Conservation (phyloP, 2,888 invertebrate genomes). For the Melolontha melolontha region DNA sequence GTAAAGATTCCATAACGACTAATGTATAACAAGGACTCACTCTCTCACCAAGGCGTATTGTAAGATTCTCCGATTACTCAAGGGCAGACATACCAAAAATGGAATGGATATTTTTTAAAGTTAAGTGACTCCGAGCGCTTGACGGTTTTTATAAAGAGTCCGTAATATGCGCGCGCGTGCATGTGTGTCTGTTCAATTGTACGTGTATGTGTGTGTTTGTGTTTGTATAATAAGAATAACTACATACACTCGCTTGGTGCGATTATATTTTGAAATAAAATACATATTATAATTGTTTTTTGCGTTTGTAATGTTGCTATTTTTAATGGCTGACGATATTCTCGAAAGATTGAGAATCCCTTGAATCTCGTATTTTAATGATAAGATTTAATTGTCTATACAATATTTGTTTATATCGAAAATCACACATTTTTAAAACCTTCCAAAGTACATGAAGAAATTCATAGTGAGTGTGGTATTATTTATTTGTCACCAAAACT, state of each 20-base stretch:
- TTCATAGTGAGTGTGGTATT: no score
- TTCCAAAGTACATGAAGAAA: no score
- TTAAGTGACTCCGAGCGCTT: constrained; percentile 58
- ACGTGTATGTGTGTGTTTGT: neutral
- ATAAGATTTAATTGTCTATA: neutral
- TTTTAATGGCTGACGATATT: constrained; percentile 17
- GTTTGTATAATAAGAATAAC: neutral
- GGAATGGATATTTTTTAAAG: constrained; percentile 62
- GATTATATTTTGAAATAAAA: constrained; percentile 1
- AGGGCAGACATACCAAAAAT: constrained; percentile 63
- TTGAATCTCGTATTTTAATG: neutral
- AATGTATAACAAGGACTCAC: constrained; percentile 33
- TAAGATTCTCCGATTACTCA: constrained; percentile 56
- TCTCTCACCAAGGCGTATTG: constrained; percentile 6
- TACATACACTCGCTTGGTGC: neutral
- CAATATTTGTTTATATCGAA: no score
- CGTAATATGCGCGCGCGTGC: neutral
- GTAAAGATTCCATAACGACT: constrained; percentile 13
- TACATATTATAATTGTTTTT: neutral
- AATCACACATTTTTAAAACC: no score
- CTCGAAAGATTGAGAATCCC: no score
- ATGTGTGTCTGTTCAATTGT: no score
- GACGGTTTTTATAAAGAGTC: constrained; percentile 53
- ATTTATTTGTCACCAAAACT: no score
- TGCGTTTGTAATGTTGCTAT: constrained; percentile 15